phyloP scores from a whole-genome alignment of 2,113 vertebrate genomes.

The Micronycteris hirsuta region DNA sequence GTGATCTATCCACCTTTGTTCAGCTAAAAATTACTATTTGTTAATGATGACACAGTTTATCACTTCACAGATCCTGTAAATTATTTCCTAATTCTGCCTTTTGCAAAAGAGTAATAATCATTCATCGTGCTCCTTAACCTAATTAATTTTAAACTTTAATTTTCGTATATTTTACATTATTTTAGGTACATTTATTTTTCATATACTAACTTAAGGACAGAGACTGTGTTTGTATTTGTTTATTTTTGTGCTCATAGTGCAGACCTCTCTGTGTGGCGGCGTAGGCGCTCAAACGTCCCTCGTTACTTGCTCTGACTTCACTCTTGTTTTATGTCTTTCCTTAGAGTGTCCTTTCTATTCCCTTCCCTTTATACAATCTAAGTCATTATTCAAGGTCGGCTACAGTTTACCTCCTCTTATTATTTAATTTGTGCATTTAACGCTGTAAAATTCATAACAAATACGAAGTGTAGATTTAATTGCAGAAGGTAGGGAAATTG shows the following conservation, averaged over 20 bases:
- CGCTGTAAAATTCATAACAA: not conserved
- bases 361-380: not conserved
- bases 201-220: not conserved
- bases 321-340: not conserved
- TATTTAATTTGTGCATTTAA: not conserved
- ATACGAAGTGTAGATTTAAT: not conserved
- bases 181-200: not conserved
- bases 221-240: fast-evolving
- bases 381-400: constrained; percentile 5
- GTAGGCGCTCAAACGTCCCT: not conserved
- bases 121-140: not conserved
- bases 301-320: not conserved
- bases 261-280: not conserved
- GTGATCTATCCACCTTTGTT: not conserved
- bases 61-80: not conserved
- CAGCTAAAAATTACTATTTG: not conserved
- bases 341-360: not conserved
- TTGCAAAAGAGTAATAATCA: not conserved
- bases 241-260: not conserved
- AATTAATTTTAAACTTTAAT: not conserved
- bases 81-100: not conserved
- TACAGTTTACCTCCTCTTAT: not conserved
- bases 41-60: not conserved
- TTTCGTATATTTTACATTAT: not conserved
- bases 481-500: not conserved